Percentiles rank a stretch among this genome's conserved stretches.
Evolutionary conservation across 1,140 invertebrate species (phyloP).

Genomic region (Macrostomum lignano): DNA sequence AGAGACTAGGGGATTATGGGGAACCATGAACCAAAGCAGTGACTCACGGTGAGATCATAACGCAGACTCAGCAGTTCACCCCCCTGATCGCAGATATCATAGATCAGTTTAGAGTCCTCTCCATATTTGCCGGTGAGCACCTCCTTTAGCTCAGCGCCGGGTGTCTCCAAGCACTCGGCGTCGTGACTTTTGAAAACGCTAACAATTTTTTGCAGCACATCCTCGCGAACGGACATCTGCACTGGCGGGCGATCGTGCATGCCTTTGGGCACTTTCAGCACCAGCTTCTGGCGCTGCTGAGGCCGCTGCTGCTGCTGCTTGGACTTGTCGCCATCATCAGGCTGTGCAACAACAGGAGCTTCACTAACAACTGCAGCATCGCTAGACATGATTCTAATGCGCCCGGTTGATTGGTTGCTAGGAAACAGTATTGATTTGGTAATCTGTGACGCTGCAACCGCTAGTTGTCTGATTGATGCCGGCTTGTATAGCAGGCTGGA

Average conservation of each 20-base stretch:
- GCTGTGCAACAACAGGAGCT: too few relatives aligned
- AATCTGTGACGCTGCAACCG: too few relatives aligned
- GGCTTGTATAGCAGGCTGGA: too few relatives aligned
- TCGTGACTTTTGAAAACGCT: conserved; percentile 77
- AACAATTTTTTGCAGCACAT: conserved; percentile 59
- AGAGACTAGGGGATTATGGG: conserved; percentile 40
- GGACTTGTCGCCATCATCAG: too few relatives aligned
- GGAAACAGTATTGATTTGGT: too few relatives aligned
- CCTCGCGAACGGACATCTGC: conserved; percentile 67
- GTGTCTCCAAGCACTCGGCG: conserved; percentile 92
- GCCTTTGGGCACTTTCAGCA: too few relatives aligned
- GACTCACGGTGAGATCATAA: conserved; percentile 32
- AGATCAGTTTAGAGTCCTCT: conserved; percentile 92
- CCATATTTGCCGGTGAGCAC: conserved; percentile 92
- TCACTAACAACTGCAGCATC: too few relatives aligned
- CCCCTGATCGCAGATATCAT: conserved; percentile 88
- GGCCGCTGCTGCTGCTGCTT: too few relatives aligned
- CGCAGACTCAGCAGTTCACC: conserved; percentile 45
- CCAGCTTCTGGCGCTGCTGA: too few relatives aligned
- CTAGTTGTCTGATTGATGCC: too few relatives aligned
- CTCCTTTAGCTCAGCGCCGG: conserved; percentile 93
- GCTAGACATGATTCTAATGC: too few relatives aligned
- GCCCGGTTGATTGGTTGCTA: too few relatives aligned
- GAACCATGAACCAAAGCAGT: conserved; percentile 3
- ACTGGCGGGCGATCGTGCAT: conserved; percentile 73